Base-by-base conservation (phyloP, 2,113 vertebrate species). In the Acinonyx jubatus region DNA sequence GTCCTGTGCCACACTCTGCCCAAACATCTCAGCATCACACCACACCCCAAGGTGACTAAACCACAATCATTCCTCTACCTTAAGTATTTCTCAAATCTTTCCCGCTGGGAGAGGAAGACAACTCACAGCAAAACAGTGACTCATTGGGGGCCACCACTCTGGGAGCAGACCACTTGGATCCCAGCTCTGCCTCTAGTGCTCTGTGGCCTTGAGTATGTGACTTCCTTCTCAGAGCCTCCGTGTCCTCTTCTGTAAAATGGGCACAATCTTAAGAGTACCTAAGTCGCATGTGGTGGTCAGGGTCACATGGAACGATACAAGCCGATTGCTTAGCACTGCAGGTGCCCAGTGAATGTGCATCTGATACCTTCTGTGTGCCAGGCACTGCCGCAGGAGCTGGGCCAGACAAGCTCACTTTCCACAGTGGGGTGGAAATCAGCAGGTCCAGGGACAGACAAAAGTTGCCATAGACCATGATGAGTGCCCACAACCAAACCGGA, bases 281-380 rank as follows among this genome's bases (percentile, higher is more conserved):
- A 4, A 55, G 16, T 89, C 10, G n/a, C 3, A 0, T 41, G 1
- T 48, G 33, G 27, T n/a, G 2, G 2, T 66, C 21, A 11, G 29
- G 11, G 21, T 38, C 5, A 2, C n/a, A 3, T 27, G 7, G 27
- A 50, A 61, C 13, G 74, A 57, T n/a, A 29, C 4, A 0, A 41
- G 33, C 6, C 8, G 0, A 29, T 3, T 50, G 45, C 52, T 81
- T 21, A 4, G 50, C 2, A 29, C 50, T 4, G 19, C 52, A 25
- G n/a, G 7, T 10, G 10, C 10, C 25, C 50, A 7, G 2, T 38
- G 55, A 6, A 10, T 7, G 33, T 68, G 79, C 27, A 11, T 38
- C 41, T 33, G 65, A 21, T 1, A 0, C 10, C 41, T 29, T 45
- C 55, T 36, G 3, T 71, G 73, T 41, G 52, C 52, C 9, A 9